A percentile compares a stretch with the other conserved stretches of the same genome.
These are phyloP conservation scores for Calyptomena viridis DNA, from an alignment of 2,113 vertebrate genomes.

Conservation along the genomic window DNA sequence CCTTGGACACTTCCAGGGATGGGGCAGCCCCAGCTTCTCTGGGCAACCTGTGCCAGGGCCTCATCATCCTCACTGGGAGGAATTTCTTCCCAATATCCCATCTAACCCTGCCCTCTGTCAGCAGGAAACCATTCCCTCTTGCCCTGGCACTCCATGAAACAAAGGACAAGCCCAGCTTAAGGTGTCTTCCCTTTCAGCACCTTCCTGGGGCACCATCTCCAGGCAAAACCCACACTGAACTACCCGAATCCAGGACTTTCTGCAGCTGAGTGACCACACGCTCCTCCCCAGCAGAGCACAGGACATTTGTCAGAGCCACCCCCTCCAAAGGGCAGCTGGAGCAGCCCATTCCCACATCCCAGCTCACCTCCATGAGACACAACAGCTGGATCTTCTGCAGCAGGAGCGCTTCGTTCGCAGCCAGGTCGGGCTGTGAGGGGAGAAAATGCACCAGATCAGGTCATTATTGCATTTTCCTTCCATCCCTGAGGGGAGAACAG, in stretches of 20 bases:
- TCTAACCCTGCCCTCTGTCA: background rate
- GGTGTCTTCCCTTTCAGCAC: background rate
- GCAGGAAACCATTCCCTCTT: background rate
- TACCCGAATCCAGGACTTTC: background rate
- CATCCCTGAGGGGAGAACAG: background rate
- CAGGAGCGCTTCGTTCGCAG: conserved; percentile 88
- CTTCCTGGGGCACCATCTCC: background rate
- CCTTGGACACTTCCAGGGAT: background rate
- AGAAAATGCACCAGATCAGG: background rate
- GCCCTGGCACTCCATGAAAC: too few relatives aligned
- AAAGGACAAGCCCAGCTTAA: background rate
- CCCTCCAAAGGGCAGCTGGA: background rate
- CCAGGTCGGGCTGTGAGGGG: conserved; percentile 87
- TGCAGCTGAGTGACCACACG: fast-evolving
- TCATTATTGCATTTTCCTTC: fast-evolving
- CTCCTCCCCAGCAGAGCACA: background rate
- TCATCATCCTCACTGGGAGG: background rate
- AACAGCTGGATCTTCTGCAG: conserved; percentile 96
- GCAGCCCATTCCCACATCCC: background rate
- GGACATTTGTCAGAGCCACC: too few relatives aligned
- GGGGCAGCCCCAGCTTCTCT: background rate
- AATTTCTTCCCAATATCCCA: background rate
- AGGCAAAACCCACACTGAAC: background rate
- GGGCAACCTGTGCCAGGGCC: background rate
- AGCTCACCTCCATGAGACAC: conserved; percentile 95